A percentile compares a stretch with the other conserved stretches of the same genome.
These are phyloP conservation scores for Euproctis similis DNA, from an alignment of 2,888 invertebrate genomes.

Conservation along the genomic window DNA sequence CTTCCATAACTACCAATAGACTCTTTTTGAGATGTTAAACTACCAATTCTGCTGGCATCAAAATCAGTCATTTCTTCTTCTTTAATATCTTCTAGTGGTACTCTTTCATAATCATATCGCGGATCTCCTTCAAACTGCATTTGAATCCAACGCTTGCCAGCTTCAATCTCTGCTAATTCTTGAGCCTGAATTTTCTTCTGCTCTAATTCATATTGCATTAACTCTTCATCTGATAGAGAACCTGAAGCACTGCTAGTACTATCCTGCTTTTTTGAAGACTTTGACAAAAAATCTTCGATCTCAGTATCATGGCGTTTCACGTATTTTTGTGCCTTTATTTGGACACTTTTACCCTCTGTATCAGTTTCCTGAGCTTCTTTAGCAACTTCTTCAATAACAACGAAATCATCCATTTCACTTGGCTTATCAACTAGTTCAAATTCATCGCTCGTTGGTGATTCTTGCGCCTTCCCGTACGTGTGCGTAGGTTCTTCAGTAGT, in stretches of 20 bases:
- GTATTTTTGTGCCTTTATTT: conserved; percentile 74
- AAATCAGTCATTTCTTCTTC: conserved; percentile 93
- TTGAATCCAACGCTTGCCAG: conserved; percentile 91
- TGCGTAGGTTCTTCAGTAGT: conserved; percentile 76
- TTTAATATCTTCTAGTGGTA: conserved; percentile 92
- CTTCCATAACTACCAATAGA: conserved; percentile 88
- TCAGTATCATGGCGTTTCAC: conserved; percentile 80
- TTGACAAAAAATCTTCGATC: conserved; percentile 81
- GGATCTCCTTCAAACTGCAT: conserved; percentile 89
- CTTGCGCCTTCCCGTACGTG: conserved; percentile 74
- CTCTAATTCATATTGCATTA: conserved; percentile 81
- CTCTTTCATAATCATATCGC: conserved; percentile 86
- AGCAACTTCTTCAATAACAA: conserved; percentile 91
- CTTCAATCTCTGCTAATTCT: conserved; percentile 77
- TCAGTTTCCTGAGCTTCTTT: conserved; percentile 90
- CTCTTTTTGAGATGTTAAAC: conserved; percentile 84
- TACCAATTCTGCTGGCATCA: conserved; percentile 86
- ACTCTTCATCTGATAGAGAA: conserved; percentile 76
- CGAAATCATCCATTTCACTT: conserved; percentile 90
- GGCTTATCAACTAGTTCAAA: conserved; percentile 92
- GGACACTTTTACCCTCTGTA: conserved; percentile 87
- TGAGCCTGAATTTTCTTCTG: conserved; percentile 71
- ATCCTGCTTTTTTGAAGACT: conserved; percentile 80
- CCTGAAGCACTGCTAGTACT: conserved; percentile 75
- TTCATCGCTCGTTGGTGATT: conserved; percentile 88